These are phyloP conservation scores for Erpobdella octoculata DNA, from an alignment of 2,888 invertebrate species.

Conservation along the genomic window DNA sequence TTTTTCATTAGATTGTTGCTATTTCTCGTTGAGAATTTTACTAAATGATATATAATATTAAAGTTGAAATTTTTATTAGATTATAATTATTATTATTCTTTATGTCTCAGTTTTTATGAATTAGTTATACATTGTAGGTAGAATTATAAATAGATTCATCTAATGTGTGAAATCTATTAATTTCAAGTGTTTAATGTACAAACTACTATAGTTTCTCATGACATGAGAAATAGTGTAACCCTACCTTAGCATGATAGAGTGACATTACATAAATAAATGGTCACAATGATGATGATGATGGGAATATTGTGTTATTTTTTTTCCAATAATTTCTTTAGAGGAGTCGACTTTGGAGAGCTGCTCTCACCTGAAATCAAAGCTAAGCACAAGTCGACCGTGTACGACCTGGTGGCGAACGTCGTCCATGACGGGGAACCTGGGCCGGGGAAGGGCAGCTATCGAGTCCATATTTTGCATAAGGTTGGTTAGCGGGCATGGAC, in stretches of 20 bases:
- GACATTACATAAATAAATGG: no score
- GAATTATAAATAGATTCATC: neutral
- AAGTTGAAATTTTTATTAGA: no score
- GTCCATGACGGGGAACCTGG: constrained; percentile 92
- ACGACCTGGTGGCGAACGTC: constrained; percentile 95
- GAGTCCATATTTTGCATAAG: constrained; percentile 81
- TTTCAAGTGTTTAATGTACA: no score
- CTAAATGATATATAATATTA: no score
- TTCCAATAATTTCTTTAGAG: constrained; percentile 62
- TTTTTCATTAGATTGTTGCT: neutral
- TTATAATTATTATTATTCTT: neutral
- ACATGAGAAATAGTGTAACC: no score
- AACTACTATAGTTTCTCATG: no score
- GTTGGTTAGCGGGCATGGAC: constrained; percentile 43
- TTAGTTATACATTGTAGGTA: neutral
- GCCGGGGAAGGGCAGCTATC: constrained; percentile 76
- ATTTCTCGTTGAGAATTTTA: neutral
- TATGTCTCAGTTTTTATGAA: neutral
- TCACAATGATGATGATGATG: no score
- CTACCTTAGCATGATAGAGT: no score
- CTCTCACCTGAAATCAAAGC: constrained; percentile 68
- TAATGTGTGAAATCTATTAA: no score
- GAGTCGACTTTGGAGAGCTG: constrained; percentile 92
- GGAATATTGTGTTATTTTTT: neutral
- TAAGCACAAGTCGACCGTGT: constrained; percentile 62